A percentile compares a stretch with the other conserved stretches of the same genome.
Conservation (phyloP, 1,140 invertebrate genomes). For the Lethrus apterus region DNA sequence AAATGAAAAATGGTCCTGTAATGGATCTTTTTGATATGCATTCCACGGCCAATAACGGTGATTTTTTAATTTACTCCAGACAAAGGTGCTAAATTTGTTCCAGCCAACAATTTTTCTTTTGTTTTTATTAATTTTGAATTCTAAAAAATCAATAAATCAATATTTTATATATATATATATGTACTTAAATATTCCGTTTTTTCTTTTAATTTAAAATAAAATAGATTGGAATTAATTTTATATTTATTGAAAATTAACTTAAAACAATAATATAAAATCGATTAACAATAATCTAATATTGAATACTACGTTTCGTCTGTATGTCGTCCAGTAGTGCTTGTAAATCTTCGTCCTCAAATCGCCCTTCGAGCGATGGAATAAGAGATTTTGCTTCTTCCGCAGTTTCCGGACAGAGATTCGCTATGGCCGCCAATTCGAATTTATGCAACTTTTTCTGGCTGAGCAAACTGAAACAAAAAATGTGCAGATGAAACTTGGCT, state of each 20-base stretch:
- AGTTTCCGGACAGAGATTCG: conserved; percentile 96
- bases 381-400: conserved; percentile 96
- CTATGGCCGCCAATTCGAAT: conserved; percentile 95
- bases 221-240: not conserved
- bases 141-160: no score
- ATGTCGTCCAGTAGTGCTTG: conserved; percentile 93
- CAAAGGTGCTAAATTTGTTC: no score
- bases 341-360: conserved; percentile 94
- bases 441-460: conserved; percentile 96
- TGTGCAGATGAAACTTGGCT: not conserved
- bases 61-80: no score
- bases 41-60: no score
- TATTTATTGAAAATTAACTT: no score
- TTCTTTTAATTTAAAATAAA: not conserved
- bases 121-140: no score
- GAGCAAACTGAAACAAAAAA: conserved; percentile 64
- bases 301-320: conserved; percentile 94
- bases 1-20: no score
- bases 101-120: no score
- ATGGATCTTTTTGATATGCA: no score
- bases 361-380: conserved; percentile 91
- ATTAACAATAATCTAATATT: conserved; percentile 64
- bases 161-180: no score
- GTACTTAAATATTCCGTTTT: not conserved
- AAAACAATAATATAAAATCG: no score